These are phyloP conservation scores for Furcifer pardalis DNA, from an alignment of 2,797 vertebrate species.

Conservation along the genomic window DNA sequence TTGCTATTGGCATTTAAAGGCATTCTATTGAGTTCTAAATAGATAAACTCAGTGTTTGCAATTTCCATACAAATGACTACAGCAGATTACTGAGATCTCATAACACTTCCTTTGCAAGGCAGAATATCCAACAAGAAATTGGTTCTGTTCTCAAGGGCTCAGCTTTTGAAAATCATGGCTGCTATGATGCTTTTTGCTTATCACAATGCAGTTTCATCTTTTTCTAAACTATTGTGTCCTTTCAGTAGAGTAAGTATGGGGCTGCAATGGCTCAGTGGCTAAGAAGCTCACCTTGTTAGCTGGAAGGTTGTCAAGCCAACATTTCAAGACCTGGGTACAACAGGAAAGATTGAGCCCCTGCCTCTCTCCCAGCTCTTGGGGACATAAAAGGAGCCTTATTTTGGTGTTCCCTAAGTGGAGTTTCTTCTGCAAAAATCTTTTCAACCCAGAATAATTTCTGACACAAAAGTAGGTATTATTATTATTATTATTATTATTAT, in stretches of 20 bases:
- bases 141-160: neutral
- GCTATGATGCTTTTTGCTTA: neutral
- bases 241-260: neutral
- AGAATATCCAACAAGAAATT: neutral
- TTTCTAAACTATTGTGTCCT: neutral
- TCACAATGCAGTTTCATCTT: neutral
- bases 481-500: too few species aligned
- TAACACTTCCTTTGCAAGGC: neutral
- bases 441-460: too few species aligned
- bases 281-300: too few species aligned
- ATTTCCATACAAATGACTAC: constrained; percentile 3
- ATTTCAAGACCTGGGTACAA: too few species aligned
- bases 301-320: too few species aligned
- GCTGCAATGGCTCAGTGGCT: too few species aligned
- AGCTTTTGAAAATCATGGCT: neutral
- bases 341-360: too few species aligned
- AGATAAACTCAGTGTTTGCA: neutral
- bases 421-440: too few species aligned
- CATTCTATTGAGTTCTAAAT: constrained; percentile 11
- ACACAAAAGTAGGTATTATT: too few species aligned
- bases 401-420: too few species aligned
- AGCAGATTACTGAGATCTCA: neutral
- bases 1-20: constrained; percentile 1
- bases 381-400: too few species aligned
- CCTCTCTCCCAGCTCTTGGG: too few species aligned